Evolutionary conservation across 2,888 invertebrate genomes (phyloP).

Genomic region (Cabera pusaria): DNA sequence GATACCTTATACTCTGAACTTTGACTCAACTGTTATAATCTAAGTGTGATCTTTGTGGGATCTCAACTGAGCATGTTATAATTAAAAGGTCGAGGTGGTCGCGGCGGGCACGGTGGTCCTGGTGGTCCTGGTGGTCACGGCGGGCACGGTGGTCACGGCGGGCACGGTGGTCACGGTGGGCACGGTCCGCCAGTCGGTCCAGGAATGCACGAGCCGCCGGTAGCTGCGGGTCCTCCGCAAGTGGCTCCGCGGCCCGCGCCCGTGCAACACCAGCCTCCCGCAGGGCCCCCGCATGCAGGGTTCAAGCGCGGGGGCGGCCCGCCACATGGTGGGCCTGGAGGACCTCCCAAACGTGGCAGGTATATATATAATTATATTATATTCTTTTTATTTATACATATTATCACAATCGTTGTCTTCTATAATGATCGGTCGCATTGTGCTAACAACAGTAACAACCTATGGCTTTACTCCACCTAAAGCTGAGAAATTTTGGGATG

Average conservation of each 20-base stretch:
- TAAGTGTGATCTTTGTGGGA: background rate
- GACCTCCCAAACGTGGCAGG: conserved; percentile 73
- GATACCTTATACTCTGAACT: no score
- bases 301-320: conserved; percentile 68
- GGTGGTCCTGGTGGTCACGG: conserved; percentile 62
- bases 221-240: conserved; percentile 31
- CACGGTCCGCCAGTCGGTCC: conserved; percentile 34
- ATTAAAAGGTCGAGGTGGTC: conserved; percentile 56
- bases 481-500: no score
- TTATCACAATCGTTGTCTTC: no score
- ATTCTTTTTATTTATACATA: background rate
- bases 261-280: conserved; percentile 36
- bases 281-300: conserved; percentile 41
- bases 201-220: conserved; percentile 27
- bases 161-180: no score
- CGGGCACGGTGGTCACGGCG: conserved; percentile 49
- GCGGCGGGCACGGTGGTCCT: conserved; percentile 20
- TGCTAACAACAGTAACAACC: no score
- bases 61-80: no score
- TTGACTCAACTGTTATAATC: conserved; percentile 47
- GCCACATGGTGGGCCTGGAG: conserved; percentile 60
- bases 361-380: conserved; percentile 25
- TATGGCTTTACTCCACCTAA: no score
- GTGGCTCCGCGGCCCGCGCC: conserved; percentile 43
- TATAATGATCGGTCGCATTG: no score